These are phyloP conservation scores for Heliothis peltigera DNA, from an alignment of 2,888 invertebrate species.

Conservation along the genomic window DNA sequence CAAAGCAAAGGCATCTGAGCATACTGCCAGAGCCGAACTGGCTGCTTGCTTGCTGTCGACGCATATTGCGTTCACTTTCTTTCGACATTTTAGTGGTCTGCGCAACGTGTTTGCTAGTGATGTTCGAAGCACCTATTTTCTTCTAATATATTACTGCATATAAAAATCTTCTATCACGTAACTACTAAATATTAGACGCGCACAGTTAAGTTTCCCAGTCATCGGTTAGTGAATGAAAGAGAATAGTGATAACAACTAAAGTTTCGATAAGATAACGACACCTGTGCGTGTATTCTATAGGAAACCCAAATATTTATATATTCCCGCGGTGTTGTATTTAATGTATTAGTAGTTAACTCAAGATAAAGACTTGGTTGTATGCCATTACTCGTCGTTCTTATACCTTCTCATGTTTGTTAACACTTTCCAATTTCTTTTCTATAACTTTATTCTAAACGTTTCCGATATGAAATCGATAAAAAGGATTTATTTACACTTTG, in stretches of 20 bases:
- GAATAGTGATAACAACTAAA: neutral
- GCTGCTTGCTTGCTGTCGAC: conserved; percentile 52
- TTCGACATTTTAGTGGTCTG: conserved; percentile 83
- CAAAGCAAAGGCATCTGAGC: conserved; percentile 64
- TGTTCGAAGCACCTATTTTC: conserved; percentile 45
- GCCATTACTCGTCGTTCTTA: too few relatives aligned
- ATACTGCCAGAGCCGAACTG: conserved; percentile 68
- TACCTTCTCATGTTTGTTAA: too few relatives aligned
- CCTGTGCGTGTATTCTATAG: neutral
- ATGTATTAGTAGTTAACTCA: too few relatives aligned
- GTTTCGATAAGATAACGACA: conserved; percentile 1
- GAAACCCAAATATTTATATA: neutral
- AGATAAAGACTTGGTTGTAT: too few relatives aligned
- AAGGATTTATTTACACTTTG: too few relatives aligned
- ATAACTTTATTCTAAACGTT: too few relatives aligned
- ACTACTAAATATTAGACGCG: neutral
- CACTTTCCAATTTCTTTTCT: too few relatives aligned
- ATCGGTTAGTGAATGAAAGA: neutral
- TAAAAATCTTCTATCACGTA: neutral
- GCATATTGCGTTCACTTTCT: conserved; percentile 85
- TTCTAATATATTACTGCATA: neutral
- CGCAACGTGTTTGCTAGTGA: conserved; percentile 73
- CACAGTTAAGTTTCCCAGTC: neutral
- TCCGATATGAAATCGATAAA: too few relatives aligned
- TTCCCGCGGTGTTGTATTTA: neutral